Conservation (phyloP, 2,888 invertebrate species). For the Pammene fasciana region DNA sequence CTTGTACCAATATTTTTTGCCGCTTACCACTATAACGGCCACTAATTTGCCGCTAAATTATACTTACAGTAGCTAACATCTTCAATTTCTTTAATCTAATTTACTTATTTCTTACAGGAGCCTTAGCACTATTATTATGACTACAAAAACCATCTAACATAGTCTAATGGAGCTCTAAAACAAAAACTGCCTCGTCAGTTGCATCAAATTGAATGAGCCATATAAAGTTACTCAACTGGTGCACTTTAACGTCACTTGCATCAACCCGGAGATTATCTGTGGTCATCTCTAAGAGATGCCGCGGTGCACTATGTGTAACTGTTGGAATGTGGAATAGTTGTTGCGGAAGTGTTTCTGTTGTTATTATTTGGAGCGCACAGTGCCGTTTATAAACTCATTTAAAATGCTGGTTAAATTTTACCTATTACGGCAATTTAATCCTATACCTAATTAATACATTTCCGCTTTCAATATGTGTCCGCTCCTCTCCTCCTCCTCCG, state of each 20-base stretch:
- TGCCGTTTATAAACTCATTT: neutral
- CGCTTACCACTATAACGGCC: too few species aligned
- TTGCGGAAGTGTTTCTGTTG: slow-evolving; percentile 19
- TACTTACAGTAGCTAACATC: neutral
- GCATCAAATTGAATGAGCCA: slow-evolving; percentile 66
- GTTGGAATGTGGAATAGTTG: neutral
- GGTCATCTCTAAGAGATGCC: slow-evolving; percentile 41
- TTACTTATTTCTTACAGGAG: too few species aligned
- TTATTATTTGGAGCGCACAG: neutral
- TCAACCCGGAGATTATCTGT: slow-evolving; percentile 50
- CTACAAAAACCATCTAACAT: slow-evolving; percentile 3
- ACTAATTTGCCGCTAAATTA: neutral
- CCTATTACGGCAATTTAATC: too few species aligned
- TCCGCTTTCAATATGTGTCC: too few species aligned
- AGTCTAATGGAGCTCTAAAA: slow-evolving; percentile 45
- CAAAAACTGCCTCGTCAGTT: slow-evolving; percentile 63
- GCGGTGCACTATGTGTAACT: slow-evolving; percentile 27
- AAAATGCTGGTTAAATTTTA: neutral
- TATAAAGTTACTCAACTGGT: slow-evolving; percentile 71
- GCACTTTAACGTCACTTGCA: slow-evolving; percentile 57
- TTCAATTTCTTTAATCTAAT: too few species aligned
- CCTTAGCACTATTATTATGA: neutral
- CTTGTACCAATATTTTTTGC: too few species aligned
- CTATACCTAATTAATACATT: too few species aligned
- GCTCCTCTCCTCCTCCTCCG: too few species aligned